phyloP scores from a whole-genome alignment of 64 coral and sea anemone genomes.

The Acropora yongei region DNA sequence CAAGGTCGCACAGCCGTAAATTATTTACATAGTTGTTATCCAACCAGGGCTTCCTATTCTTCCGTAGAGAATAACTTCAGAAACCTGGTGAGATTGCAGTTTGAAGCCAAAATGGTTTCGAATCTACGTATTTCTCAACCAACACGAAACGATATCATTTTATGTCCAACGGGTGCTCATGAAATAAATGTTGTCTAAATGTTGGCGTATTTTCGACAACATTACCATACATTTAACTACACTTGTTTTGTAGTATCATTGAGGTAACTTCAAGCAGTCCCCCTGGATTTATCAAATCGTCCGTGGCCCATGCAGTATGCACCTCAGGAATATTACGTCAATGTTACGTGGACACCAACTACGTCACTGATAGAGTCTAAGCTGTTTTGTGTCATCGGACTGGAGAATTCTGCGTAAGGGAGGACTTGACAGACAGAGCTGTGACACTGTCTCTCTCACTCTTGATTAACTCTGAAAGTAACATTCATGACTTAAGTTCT shows the following conservation, averaged over 20 bases:
- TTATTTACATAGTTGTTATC: too few species aligned
- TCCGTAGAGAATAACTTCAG: too few species aligned
- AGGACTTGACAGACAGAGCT: not conserved
- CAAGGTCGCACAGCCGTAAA: too few species aligned
- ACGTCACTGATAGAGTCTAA: slow-evolving; percentile 38
- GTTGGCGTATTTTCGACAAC: not conserved
- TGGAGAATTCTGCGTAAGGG: slow-evolving; percentile 50
- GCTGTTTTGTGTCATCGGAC: slow-evolving; percentile 61
- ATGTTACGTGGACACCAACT: slow-evolving; percentile 67
- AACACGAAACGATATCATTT: too few species aligned
- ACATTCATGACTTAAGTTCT: not conserved
- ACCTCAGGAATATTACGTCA: slow-evolving; percentile 67
- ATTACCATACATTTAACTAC: not conserved
- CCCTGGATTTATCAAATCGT: slow-evolving; percentile 50
- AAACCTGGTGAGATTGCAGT: too few species aligned
- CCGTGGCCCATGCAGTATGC: slow-evolving; percentile 45
- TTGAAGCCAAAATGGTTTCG: too few species aligned
- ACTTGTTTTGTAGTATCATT: slow-evolving; percentile 28
- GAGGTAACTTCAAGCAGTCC: slow-evolving; percentile 65
- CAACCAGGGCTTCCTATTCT: too few species aligned
- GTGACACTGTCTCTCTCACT: not conserved
- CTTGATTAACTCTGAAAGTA: not conserved
- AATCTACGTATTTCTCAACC: too few species aligned
- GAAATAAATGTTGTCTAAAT: not conserved
- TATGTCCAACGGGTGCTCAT: too few species aligned